These are phyloP conservation scores for Cairina moschata DNA, from an alignment of 2,113 vertebrate species.

Conservation along the genomic window DNA sequence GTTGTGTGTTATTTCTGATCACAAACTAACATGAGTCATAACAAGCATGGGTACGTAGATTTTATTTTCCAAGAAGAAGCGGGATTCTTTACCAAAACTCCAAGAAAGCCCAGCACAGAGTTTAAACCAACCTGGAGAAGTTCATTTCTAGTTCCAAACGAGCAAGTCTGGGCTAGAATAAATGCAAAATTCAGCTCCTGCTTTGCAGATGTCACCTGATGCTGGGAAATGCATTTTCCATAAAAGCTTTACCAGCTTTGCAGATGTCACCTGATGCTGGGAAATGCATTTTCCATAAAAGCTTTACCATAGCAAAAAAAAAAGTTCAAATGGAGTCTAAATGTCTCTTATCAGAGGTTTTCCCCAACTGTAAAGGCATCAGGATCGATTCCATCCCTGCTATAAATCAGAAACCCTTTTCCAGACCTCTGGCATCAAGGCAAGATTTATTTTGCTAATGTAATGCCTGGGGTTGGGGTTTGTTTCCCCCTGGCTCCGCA, in stretches of 20 bases:
- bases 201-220: neutral
- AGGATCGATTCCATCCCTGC: neutral
- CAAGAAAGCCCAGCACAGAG: neutral
- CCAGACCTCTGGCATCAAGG: neutral
- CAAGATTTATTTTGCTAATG: fast-evolving
- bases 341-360: neutral
- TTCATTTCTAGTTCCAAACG: neutral
- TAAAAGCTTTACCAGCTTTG: neutral
- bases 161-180: neutral
- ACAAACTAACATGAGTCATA: fast-evolving
- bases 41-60: fast-evolving
- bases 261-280: neutral
- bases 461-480: neutral
- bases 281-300: neutral
- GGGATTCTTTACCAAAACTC: neutral
- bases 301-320: too few species aligned
- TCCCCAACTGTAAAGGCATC: neutral
- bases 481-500: neutral
- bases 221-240: neutral
- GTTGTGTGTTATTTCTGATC: neutral
- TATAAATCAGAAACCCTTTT: neutral
- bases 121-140: neutral
- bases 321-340: neutral
- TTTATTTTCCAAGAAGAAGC: too few species aligned
- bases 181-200: too few species aligned